Evolutionary conservation across 2,113 vertebrate genomes (phyloP), one percentile per base, ranked within the genome.

Genomic region (Carassius auratus): DNA sequence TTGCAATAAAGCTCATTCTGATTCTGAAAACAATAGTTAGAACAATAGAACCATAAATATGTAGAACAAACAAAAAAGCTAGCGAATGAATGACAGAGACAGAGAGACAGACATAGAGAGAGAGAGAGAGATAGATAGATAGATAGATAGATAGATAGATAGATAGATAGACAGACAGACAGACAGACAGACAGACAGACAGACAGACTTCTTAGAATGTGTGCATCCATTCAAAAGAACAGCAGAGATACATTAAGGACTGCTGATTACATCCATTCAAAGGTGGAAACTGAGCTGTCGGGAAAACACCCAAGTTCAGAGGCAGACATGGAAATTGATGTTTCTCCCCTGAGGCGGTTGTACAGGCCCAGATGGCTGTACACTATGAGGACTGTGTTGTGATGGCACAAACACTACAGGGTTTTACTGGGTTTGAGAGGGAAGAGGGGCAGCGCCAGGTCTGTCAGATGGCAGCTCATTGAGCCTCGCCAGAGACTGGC

Each of bases 401-500:
- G 79, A 84, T 90, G 84, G 68, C 86, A 84, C 48, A 50, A 73
- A 36, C 75, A 81, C 78, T 74, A 68, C 48, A 85, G 64, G 87
- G 64, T 74, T 86, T 81, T 73, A 80, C 76, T 76, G 76, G 77
- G 36, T 85, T 76, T 87, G 76, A 86, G 64, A 48, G 84, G 59
- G 74, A 36, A n/a, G 62, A 52, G 87, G 78, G 88, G 81, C 84
- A 78, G 52, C 14, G 87, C 90, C 90, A 89, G 85, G 59, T 87
- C 85, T 42, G 79, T 93, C 90, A 90, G 89, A 91, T 87, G 90
- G 86, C 85, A 75, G 78, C 87, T 86, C 89, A 87, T 88, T 83
- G 85, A 62, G 84, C 84, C 84, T 73, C 84, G 87, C 87, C 82
- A 87, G 66, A 79, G 75, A 68, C 86, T 87, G 59, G 61, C 86